Evolutionary conservation across 92 coral and sea anemone species (phyloP), one percentile per base, ranked within the genome.

Genomic region (Isaurus tuberculatus): DNA sequence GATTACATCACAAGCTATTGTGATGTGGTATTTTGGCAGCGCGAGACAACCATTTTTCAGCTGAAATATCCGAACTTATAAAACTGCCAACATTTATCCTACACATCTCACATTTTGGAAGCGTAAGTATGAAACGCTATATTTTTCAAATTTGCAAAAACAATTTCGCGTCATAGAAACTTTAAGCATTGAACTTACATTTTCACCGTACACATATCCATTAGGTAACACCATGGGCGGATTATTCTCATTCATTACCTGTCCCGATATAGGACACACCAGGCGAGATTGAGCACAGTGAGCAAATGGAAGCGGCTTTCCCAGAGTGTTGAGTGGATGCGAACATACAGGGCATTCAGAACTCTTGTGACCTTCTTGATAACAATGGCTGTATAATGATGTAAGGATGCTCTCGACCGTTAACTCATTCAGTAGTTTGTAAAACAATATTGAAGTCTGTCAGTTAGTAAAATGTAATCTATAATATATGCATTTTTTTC

Each of bases 241-340:
- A 85, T 97, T 97, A 61, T 97, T 97, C 86, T 97, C 99, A 68
- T 97, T 97, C 99, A 97, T 97, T 30, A 94, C 89, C 65, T 90
- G 97, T 49, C 99, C 99, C 31, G 99, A 94, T 44, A 97, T 94
- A 33, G 99, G 95, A 82, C 99, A 97, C 25, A 97, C 99, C 65
- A 97, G 85, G 44, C 99, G 91, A n/a, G 99, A 97, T 83, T 97
- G 99, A 2, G 99, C 99, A 85, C 99, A 97, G 85, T 97, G 99
- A 0, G 99, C 98, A 68, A 86, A 97, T 7, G 99, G 99, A 11
- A 97, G 85, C 14, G 99, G 88, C 57, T 91, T 91, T 16, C 97
- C 99, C 27, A 97, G 91, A 11, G 93, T 93, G 84, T 92, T 94
- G 46, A 97, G 75, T n/a, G 98, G 98, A 58, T 94, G 94, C 40